Base-by-base conservation (phyloP, 2,797 vertebrate species). In the Amblyraja radiata region DNA sequence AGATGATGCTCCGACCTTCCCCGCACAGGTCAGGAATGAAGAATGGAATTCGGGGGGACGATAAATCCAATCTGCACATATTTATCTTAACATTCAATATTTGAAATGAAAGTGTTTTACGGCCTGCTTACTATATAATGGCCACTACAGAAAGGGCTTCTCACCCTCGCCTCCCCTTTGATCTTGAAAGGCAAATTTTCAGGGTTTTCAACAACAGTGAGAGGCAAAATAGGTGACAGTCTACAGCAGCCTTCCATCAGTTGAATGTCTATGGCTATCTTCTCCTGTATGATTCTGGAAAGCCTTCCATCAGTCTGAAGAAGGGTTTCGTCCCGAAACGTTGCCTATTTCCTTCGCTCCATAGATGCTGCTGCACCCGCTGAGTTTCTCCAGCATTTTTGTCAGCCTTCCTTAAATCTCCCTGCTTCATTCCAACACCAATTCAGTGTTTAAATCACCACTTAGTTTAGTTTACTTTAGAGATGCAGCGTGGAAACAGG, bases 41-140 rank as follows among this genome's bases (percentile, higher is more conserved):
- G 61, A 88, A 65, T 9, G 63, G 61, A 88, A 36, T 88, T 88
- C 7, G 36, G 32, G 84, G 36, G 21, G 61, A 32, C 84, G 36
- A 68, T 68, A 68, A 68, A 88, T 18, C 61, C n/a, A 16, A 3
- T n/a, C 28, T 68, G 36, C 61, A 88, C 25, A 32, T 68, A 88
- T 88, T 88, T 63, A 88, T 21, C 63, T 68, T 88, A 36, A 68
- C 61, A 68, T 88, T 21, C 16, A n/a, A 88, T 88, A 88, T 68
- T 88, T 65, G 61, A 88, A 88, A 63, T 68, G 68, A 32, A 65
- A 32, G 61, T 65, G 61, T 18, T 88, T 88, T 88, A 88, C n/a
- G 10, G 84, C 61, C n/a, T 9, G 6, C n/a, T 10, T 68, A 9
- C 63, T 32, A 14, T 88, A 68, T 9, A 88, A 65, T 36, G 63